Evolutionary conservation across 2,113 vertebrate genomes (phyloP).

Genomic region (Aepyceros melampus): DNA sequence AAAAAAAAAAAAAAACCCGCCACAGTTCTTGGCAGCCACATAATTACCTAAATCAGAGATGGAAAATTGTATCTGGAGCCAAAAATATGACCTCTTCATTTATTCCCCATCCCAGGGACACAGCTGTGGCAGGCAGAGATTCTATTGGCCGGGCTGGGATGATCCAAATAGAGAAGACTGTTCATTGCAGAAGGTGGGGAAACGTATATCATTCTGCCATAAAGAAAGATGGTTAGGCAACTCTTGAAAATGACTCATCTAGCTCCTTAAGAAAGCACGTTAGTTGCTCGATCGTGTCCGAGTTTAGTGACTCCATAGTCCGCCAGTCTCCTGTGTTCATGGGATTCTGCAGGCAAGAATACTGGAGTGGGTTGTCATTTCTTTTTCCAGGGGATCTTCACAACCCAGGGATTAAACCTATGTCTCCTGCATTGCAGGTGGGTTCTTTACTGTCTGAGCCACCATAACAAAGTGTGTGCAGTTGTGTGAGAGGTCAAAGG

Average conservation of each 20-base stretch:
- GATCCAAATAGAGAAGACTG: not conserved
- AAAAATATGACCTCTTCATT: not conserved
- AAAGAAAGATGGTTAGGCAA: not conserved
- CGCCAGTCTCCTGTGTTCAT: not conserved
- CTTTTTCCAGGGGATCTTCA: not conserved
- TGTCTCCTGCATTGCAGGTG: not conserved
- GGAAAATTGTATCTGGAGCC: not conserved
- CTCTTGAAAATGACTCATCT: constrained; percentile 1
- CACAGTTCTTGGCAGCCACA: not conserved
- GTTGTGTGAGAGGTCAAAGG: not conserved
- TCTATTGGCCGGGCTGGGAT: not conserved
- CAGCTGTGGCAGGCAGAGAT: not conserved
- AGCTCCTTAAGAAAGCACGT: not conserved
- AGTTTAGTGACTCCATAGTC: not conserved
- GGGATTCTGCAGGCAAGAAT: not conserved
- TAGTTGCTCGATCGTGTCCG: not conserved
- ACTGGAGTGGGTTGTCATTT: not conserved
- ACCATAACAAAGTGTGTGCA: not conserved
- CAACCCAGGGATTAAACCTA: not conserved
- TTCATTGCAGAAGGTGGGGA: not conserved
- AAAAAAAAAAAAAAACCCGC: not conserved
- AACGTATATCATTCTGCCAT: not conserved
- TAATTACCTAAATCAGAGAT: not conserved
- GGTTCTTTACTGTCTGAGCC: not conserved
- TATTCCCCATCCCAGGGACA: not conserved